phyloP scores from a whole-genome alignment of 2,888 invertebrate genomes.

The Tanypteryx hageni region DNA sequence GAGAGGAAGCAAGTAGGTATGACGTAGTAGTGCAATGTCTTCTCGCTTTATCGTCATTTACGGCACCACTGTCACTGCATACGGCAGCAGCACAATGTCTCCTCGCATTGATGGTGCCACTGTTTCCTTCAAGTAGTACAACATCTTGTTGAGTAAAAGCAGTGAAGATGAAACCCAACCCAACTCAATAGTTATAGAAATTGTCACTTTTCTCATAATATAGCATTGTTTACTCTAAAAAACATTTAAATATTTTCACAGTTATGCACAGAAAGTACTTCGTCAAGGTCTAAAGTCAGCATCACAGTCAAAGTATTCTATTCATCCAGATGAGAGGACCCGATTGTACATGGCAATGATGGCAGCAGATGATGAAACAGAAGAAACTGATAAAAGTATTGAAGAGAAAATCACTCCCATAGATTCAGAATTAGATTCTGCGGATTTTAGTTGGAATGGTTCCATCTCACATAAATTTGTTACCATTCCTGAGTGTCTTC shows the following conservation, averaged over 20 bases:
- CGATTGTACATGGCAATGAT: conserved; percentile 41
- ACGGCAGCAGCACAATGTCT: too few relatives aligned
- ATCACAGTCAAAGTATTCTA: conserved; percentile 6
- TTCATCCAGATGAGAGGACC: conserved; percentile 12
- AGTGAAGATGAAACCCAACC: too few relatives aligned
- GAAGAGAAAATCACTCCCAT: conserved; percentile 76
- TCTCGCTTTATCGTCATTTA: too few relatives aligned
- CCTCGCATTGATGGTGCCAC: too few relatives aligned
- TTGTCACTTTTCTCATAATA: too few relatives aligned
- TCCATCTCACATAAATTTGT: conserved; percentile 66
- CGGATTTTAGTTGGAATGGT: conserved; percentile 67
- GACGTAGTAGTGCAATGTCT: too few relatives aligned
- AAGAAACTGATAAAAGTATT: conserved; percentile 63
- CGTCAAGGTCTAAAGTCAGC: conserved; percentile 5
- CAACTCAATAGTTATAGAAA: too few relatives aligned
- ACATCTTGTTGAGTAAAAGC: too few relatives aligned
- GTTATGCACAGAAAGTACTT: neutral
- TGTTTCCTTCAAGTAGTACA: too few relatives aligned
- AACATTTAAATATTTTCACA: neutral
- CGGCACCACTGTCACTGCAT: too few relatives aligned
- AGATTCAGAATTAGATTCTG: conserved; percentile 67
- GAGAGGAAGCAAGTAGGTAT: too few relatives aligned
- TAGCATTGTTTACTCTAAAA: neutral
- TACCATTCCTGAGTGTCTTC: conserved; percentile 25
- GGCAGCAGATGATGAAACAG: conserved; percentile 58